Evolutionary conservation across 2,888 invertebrate species (phyloP), one percentile per base, ranked within the genome.

Genomic region (Trachelus iudaicus): DNA sequence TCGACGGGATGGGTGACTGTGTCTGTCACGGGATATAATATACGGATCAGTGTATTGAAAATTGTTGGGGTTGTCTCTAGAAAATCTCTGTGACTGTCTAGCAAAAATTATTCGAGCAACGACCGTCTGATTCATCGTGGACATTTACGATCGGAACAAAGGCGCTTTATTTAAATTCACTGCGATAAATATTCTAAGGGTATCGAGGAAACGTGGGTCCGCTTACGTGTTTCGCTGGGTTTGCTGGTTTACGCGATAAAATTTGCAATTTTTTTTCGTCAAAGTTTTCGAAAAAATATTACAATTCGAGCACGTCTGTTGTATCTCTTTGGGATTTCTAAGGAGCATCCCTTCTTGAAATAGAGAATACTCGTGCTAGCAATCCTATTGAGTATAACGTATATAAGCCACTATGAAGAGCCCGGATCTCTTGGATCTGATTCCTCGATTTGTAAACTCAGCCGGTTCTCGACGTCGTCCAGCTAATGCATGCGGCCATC

Each of bases 361-460:
- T 23, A 56, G 56, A 56, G 56, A 23, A 23, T 56, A 9, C 56
- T 23, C 6, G 9, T 23, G 0, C 56, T 56, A 56, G 23, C 56
- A 6, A 56, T 56, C 9, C 23, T 56, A 56, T 23, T 56, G 23
- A 56, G 9, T 56, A 56, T 56, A 23, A 56, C 23, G 9, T 23
- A 56, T 23, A 23, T 23, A 56, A 23, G 23, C 23, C 40, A 69
- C 9, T 6, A 34, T 56, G 35, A 40, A 11, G 23, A 34, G 23
- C 23, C 9, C 56, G 56, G 31, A 73, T 77, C 34, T 69, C 68
- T 71, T 68, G 34, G 23, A 23, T 76, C 73, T 15, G 31, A 37
- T 75, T 77, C 74, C 34, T 75, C 75, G 34, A 31, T 75, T 77
- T 77, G 77, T 75, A 77, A 75, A 77, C 75, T 75, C 71, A 71